Evolutionary conservation across 53 echinoderm and acorn worm genomes (phyloP), one percentile per base, ranked within the genome.

Genomic region (Arbacia lixula): DNA sequence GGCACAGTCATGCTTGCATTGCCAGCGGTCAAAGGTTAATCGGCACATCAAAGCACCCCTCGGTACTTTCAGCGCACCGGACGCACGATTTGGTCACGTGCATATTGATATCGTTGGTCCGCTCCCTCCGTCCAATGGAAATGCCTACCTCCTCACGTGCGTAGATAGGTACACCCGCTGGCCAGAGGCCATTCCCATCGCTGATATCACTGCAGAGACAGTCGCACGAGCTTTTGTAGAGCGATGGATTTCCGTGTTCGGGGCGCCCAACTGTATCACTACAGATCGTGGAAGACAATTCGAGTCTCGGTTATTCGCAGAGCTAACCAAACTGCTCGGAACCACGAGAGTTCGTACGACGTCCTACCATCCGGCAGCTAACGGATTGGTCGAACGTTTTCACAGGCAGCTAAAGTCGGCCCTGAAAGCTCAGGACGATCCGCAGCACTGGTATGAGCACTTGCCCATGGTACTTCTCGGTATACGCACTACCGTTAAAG

Each of bases 271-370:
- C 2, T 42, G 14, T 14, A 60, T 92, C 5, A 92, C 83, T 3
- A 92, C 89, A 16, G 92, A 92, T 51, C 42, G 92, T 21, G 92
- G 89, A 41, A 32, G 66, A 2, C 88, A 88, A 25, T 92, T 88
- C 36, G 88, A 92, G 72, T 92, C 92, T 3, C 85, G n/a, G n/a
- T n/a, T n/a, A n/a, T n/a, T 92, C 19, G 46, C 46, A 10, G 31
- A 50, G 16, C 66, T 89, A 6, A 72, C 58, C 1, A 58, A 27
- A 6, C 22, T 89, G 33, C 29, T 86, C 21, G 92, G 92, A 3
- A 76, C 61, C 16, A 83, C 69, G 21, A 55, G 86, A 17, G 50
- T 81, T 27, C 86, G 83, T 12, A 92, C 89, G 0, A 89, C 92
- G 4, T 57, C 91, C 4, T 87, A 91, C 53, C 91, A 87, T 75